Conservation (phyloP, 2,113 vertebrate species). For the Rattus rattus region DNA sequence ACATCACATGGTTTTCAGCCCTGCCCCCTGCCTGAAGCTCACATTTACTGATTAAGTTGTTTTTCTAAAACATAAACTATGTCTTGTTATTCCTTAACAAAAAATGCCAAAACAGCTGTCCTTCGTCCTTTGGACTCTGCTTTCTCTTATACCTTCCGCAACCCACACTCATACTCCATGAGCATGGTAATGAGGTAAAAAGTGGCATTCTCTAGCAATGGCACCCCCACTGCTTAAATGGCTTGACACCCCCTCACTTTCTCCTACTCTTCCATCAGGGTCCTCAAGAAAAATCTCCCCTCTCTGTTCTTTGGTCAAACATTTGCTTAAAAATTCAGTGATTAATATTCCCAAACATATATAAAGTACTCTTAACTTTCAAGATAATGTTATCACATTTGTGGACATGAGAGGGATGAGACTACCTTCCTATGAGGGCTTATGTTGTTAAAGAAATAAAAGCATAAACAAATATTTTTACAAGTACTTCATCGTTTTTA, state of each 20-base stretch:
- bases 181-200: not conserved
- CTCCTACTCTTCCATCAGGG: not conserved
- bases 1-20: not conserved
- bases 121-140: too few species aligned
- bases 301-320: not conserved
- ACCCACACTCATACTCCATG: accelerated
- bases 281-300: not conserved
- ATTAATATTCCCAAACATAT: not conserved
- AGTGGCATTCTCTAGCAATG: accelerated
- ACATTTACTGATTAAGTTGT: not conserved
- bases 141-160: not conserved
- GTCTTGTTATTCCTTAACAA: not conserved
- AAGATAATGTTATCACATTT: not conserved
- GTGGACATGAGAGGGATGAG: not conserved
- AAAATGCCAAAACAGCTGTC: not conserved
- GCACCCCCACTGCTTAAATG: not conserved
- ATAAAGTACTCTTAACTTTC: not conserved
- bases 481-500: not conserved
- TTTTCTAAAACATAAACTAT: not conserved
- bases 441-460: not conserved
- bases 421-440: not conserved
- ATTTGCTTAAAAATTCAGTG: not conserved
- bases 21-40: not conserved
- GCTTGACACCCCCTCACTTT: accelerated
- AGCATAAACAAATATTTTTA: not conserved